Evolutionary conservation across 2,113 vertebrate genomes (phyloP).

Genomic region (Chaenocephalus aceratus): DNA sequence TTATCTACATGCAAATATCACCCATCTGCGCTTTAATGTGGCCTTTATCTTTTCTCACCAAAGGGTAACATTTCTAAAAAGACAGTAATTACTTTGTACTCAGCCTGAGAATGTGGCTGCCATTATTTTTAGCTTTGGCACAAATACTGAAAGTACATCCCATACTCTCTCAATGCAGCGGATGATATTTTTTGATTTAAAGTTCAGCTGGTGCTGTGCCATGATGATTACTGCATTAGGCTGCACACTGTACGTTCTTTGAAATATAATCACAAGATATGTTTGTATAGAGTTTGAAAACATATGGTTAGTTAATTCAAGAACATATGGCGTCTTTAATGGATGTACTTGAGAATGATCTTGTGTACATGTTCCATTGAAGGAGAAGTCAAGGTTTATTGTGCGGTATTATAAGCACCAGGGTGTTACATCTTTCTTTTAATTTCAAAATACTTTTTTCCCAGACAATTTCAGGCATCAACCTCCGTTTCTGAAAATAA

Average conservation of each 20-base stretch:
- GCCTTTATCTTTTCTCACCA: conserved; percentile 34
- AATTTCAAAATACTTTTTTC: not conserved
- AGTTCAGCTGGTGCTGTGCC: conserved; percentile 54
- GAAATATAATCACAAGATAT: conserved; percentile 22
- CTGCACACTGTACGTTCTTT: conserved; percentile 21
- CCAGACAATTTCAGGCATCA: too few species aligned
- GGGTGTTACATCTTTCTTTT: not conserved
- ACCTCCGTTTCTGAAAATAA: too few species aligned
- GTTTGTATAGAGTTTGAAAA: conserved; percentile 27
- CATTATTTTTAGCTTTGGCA: conserved; percentile 69
- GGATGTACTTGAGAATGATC: conserved; percentile 37
- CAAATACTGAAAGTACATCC: conserved; percentile 28
- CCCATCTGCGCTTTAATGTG: conserved; percentile 67
- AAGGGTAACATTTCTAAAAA: conserved; percentile 71
- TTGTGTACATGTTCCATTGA: not conserved
- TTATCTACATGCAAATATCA: conserved; percentile 69
- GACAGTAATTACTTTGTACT: conserved; percentile 68
- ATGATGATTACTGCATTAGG: conserved; percentile 6
- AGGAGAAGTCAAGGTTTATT: conserved; percentile 30
- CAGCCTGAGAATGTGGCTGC: conserved; percentile 49
- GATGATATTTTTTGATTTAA: conserved; percentile 68
- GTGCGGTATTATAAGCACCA: conserved; percentile 11
- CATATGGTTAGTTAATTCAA: conserved; percentile 38
- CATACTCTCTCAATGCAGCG: conserved; percentile 46
- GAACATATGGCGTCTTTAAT: conserved; percentile 37